Conservation (phyloP, 2,888 invertebrate species). For the Macrophya alboannulata region DNA sequence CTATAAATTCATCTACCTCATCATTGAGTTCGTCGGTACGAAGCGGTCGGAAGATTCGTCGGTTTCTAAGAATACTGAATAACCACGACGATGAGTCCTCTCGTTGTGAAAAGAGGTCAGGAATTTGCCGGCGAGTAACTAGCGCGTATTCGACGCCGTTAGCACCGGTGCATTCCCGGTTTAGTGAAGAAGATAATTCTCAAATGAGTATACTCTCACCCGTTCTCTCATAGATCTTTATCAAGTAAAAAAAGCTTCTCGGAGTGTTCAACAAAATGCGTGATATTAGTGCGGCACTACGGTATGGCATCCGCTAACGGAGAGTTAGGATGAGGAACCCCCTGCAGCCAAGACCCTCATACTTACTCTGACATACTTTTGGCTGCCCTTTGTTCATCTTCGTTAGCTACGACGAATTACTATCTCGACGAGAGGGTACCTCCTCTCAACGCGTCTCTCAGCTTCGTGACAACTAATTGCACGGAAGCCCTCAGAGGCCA, state of each 20-base stretch:
- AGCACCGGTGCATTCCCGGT: slow-evolving; percentile 5
- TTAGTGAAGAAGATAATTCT: slow-evolving; percentile 3
- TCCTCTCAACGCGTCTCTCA: slow-evolving; percentile 1
- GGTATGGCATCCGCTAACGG: slow-evolving; percentile 6
- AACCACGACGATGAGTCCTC: not conserved
- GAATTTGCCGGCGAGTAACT: slow-evolving; percentile 42
- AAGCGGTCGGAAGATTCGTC: not conserved
- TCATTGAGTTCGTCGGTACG: too few relatives aligned
- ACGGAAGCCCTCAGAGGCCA: slow-evolving; percentile 17
- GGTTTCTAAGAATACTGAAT: slow-evolving; percentile 36
- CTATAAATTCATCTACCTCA: not conserved
- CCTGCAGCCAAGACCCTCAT: not conserved
- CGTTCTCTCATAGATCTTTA: slow-evolving; percentile 11
- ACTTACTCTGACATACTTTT: slow-evolving; percentile 46
- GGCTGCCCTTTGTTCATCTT: slow-evolving; percentile 42
- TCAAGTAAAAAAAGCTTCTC: not conserved
- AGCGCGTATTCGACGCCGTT: slow-evolving; percentile 14
- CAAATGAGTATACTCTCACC: not conserved
- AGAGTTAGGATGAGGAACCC: not conserved
- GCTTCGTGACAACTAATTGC: slow-evolving; percentile 40
- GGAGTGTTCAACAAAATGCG: not conserved
- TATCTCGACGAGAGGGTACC: slow-evolving; percentile 9
- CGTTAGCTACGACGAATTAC: slow-evolving; percentile 9
- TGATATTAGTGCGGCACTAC: not conserved
- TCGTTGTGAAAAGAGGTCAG: slow-evolving; percentile 43